Evolutionary conservation across 2,797 vertebrate genomes (phyloP).

Genomic region (Dipus sagitta): DNA sequence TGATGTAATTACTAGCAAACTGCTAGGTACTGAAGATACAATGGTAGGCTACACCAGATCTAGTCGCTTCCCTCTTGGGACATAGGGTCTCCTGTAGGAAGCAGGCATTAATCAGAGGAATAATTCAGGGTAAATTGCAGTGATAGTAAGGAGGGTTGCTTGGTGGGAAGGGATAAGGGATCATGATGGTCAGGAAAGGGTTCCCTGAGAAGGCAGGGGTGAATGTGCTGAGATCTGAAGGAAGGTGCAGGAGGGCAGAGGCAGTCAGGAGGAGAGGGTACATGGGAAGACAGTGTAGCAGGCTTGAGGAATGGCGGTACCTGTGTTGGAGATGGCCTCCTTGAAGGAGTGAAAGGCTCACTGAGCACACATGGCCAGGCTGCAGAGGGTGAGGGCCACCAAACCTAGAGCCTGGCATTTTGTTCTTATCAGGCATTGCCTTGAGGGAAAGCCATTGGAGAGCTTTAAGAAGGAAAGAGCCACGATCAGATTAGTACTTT

Average conservation of each 20-base stretch:
- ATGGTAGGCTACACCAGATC: background rate
- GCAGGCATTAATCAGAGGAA: background rate
- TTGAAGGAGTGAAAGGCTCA: background rate
- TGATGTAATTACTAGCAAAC: background rate
- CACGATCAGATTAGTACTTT: constrained; percentile 7
- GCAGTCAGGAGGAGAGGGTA: background rate
- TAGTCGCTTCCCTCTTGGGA: background rate
- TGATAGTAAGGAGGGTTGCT: background rate
- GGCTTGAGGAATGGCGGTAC: background rate
- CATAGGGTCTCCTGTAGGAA: background rate
- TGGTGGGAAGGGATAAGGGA: background rate
- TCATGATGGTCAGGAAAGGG: background rate
- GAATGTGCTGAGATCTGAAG: background rate
- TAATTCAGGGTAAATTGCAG: background rate
- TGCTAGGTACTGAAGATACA: background rate
- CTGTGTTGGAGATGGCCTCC: background rate
- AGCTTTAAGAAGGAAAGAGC: constrained; percentile 6
- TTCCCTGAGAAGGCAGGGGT: background rate
- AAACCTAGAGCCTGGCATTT: background rate
- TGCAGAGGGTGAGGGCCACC: background rate
- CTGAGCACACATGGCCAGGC: background rate
- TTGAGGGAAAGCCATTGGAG: background rate
- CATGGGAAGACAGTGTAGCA: background rate
- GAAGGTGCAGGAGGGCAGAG: background rate
- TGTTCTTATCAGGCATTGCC: background rate